These are phyloP conservation scores for Desmodus rotundus DNA, from an alignment of 2,113 vertebrate genomes.

Conservation along the genomic window DNA sequence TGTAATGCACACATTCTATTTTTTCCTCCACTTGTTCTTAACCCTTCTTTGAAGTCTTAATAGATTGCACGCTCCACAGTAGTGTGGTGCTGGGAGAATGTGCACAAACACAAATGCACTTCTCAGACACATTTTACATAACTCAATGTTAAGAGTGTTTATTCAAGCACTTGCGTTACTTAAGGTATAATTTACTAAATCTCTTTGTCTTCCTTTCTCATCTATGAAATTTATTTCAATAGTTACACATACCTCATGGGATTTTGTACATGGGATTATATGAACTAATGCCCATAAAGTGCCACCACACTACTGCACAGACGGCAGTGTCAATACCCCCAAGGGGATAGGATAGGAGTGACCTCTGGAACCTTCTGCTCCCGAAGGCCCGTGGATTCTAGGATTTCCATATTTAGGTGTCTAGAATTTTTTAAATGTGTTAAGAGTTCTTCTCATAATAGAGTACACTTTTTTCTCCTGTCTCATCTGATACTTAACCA, in stretches of 20 bases:
- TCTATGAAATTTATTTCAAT: neutral
- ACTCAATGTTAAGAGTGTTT: neutral
- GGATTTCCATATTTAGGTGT: neutral
- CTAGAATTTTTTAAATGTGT: neutral
- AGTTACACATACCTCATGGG: neutral
- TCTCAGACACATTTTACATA: neutral
- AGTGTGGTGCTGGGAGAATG: neutral
- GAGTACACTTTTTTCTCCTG: neutral
- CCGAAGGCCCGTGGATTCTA: neutral
- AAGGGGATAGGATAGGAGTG: neutral
- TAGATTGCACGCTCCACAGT: neutral
- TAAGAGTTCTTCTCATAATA: neutral
- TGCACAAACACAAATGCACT: neutral
- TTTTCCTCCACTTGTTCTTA: neutral
- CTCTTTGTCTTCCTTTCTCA: neutral
- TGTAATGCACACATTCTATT: neutral
- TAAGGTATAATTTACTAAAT: neutral
- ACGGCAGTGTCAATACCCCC: neutral
- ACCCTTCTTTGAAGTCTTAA: neutral
- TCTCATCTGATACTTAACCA: neutral
- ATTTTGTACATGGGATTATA: neutral
- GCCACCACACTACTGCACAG: neutral
- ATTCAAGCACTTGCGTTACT: neutral
- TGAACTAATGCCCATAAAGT: neutral
- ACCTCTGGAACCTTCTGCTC: neutral